Base-by-base conservation (phyloP, 1,140 invertebrate species). In the Euwallacea similis region DNA sequence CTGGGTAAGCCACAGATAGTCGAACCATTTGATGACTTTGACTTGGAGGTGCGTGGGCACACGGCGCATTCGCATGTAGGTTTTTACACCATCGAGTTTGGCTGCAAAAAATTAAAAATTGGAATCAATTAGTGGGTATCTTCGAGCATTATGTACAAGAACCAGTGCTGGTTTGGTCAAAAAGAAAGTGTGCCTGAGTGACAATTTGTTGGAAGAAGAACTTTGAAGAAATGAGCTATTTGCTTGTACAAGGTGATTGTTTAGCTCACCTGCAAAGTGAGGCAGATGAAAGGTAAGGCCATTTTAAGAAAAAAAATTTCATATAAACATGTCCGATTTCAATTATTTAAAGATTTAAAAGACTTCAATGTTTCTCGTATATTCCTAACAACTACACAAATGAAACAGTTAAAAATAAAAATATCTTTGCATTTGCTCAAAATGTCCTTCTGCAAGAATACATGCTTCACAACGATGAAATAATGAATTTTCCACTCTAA, bases 11-110 rank as follows among this genome's bases (percentile, higher is more conserved):
- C 97, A 98, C 72, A 98, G 87, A 82, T 99, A 98, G 85, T 98
- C 97, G 83, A 99, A 98, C 97, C 97, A 99, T 82, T 97, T 96
- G 83, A 98, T 98, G 60, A 99, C 97, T 83, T 98, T 97, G 76
- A 97, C 94, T 84, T 98, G 96, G 53, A 99, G 87, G 83, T 96
- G 93, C 75, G 91, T 92, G 9, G 97, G 96, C 56, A 99, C 96
- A 75, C 96, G 87, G 60, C 96, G 86, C 91, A 98, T 95, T 64
- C 95, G 85, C 97, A 99, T 99, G 82, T 98, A 99, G 2, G 97
- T 98, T 86, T 98, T 99, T 43, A 99, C 96, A 9, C 94, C 96
- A 79, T 99, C 97, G 79, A 98, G 85, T 87, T 98, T 98, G 41
- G 96, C 97, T 99, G 87, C 7, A 90, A 92, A 74, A 77, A 79